Evolutionary conservation across 2,797 vertebrate species (phyloP), one percentile per base, ranked within the genome.

Genomic region (Acipenser transmontanus): DNA sequence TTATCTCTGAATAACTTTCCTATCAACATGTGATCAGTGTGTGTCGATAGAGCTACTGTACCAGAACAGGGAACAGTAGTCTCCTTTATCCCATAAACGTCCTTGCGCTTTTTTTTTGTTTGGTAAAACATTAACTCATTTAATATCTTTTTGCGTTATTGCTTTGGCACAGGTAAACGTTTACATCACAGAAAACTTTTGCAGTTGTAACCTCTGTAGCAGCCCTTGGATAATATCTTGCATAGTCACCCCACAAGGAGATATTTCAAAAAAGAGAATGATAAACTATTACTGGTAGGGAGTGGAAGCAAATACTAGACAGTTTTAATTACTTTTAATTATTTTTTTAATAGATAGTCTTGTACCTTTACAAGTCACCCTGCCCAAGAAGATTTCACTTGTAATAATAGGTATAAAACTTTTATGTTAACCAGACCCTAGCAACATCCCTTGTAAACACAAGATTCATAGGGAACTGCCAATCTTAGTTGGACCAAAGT

Each of bases 101-200:
- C 83, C 84, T 88, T 80, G 66, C 82, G 80, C 85, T 17, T 17
- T 3, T 34, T 52, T 6, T 50, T 68, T 62, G 56, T 64, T 7
- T 61, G 60, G 60, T 61, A 8, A 61, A 61, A 10, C 17, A 61
- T 61, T 61, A 61, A 34, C 34, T 34, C 4, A 34, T 34, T 34
- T 34, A 4, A 34, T 34, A 34, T 17, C 60, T 61, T 61, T 20
- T 8, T 17, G 81, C 83, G 82, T 84, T 85, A 86, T 86, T 87
- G 84, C 85, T 82, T 86, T 87, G 85, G 87, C 87, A 88, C 86
- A 88, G 84, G 89, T 88, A 90, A 88, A 87, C 86, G 87, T 80
- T 86, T 82, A 82, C 68, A 78, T 82, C 86, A 85, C 20, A 82
- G 84, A 90, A 89, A 88, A n/a, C 78, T 1, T 54, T 54, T 54